Percentiles rank a stretch among this genome's conserved stretches.
These are phyloP conservation scores for Lasioglossum zephyrum DNA, from an alignment of 2,888 invertebrate genomes.

Conservation along the genomic window DNA sequence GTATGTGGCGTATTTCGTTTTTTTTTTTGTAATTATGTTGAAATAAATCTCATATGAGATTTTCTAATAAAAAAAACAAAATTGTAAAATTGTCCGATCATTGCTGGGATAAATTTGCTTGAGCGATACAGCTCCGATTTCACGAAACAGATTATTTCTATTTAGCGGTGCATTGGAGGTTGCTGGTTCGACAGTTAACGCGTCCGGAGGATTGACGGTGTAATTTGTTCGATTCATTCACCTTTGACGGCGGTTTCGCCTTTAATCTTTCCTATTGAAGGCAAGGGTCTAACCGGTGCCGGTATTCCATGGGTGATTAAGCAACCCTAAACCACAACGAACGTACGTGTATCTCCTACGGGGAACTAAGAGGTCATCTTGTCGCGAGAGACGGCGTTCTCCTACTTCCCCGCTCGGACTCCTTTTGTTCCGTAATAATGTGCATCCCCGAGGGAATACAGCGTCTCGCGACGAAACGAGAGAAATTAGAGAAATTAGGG, in stretches of 20 bases:
- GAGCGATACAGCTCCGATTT: background rate
- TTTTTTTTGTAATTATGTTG: no score
- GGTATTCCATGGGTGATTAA: background rate
- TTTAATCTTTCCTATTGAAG: slow-evolving; percentile 1
- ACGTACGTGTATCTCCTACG: background rate
- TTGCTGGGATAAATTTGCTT: background rate
- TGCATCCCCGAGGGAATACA: background rate
- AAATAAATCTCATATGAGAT: no score
- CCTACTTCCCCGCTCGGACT: background rate
- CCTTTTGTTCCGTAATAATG: slow-evolving; percentile 24
- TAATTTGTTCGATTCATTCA: background rate
- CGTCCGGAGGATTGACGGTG: background rate
- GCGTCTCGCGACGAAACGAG: background rate
- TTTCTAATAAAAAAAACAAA: no score
- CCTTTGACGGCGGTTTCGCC: background rate
- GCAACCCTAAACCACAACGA: background rate
- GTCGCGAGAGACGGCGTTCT: slow-evolving; percentile 13
- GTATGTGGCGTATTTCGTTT: no score
- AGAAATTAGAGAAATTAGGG: slow-evolving; percentile 23
- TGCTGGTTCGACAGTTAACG: background rate
- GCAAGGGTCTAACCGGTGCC: background rate
- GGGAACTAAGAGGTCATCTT: slow-evolving; percentile 29
- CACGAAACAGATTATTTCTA: background rate
- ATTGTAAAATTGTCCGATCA: background rate
- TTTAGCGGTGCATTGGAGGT: background rate